Evolutionary conservation across 2,888 invertebrate species (phyloP).

Genomic region (Microctonus hyperodae): DNA sequence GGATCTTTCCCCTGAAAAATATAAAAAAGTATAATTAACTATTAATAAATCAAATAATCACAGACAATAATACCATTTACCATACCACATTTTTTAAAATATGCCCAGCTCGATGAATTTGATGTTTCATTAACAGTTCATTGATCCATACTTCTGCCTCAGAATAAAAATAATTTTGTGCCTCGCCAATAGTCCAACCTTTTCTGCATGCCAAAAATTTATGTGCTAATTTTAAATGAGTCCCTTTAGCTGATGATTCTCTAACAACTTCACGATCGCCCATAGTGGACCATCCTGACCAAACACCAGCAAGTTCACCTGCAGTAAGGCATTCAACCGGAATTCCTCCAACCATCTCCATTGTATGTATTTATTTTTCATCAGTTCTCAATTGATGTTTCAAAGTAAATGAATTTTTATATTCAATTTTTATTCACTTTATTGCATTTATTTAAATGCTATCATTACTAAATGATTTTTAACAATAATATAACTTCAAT

Average conservation of each 20-base stretch:
- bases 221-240: conserved; percentile 68
- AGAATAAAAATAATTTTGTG: conserved; percentile 58
- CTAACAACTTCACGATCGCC: conserved; percentile 72
- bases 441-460: background rate
- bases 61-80: too few relatives aligned
- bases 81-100: conserved; percentile 70
- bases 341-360: conserved; percentile 49
- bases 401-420: background rate
- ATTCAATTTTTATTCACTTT: background rate
- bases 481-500: too few relatives aligned
- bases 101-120: conserved; percentile 73
- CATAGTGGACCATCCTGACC: conserved; percentile 72
- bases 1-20: conserved; percentile 65
- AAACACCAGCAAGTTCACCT: conserved; percentile 69
- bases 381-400: background rate
- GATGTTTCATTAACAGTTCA: conserved; percentile 69
- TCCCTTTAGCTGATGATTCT: conserved; percentile 74
- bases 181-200: conserved; percentile 65
- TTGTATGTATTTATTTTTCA: conserved; percentile 12
- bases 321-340: conserved; percentile 69
- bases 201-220: conserved; percentile 68
- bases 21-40: background rate
- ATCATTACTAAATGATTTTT: background rate
- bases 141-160: conserved; percentile 72
- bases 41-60: background rate